phyloP scores from a whole-genome alignment of 1,140 invertebrate species.

The Drosophila murphyi region DNA sequence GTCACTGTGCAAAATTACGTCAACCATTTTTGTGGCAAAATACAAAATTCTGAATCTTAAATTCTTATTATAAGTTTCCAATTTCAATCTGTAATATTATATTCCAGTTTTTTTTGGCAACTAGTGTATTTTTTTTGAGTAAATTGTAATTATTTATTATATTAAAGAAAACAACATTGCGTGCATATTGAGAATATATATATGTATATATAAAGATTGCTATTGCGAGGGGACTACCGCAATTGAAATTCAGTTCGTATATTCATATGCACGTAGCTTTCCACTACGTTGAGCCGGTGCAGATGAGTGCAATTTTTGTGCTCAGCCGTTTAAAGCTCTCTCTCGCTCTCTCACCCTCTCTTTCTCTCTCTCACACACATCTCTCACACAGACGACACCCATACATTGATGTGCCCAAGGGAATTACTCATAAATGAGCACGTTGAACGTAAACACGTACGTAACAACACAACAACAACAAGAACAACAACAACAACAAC shows the following conservation, averaged over 20 bases:
- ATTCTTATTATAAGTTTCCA: too few relatives aligned
- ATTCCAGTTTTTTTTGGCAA: too few relatives aligned
- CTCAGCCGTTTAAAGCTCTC: background rate
- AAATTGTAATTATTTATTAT: background rate
- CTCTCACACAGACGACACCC: conserved; percentile 1
- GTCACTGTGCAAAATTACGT: too few relatives aligned
- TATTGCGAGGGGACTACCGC: conserved; percentile 29
- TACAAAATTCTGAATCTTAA: too few relatives aligned
- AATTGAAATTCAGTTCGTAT: conserved; percentile 8
- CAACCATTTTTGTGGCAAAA: too few relatives aligned
- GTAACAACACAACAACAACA: conserved; percentile 15
- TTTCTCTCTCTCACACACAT: background rate
- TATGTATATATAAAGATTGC: too few relatives aligned
- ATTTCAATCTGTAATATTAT: too few relatives aligned
- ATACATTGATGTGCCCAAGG: conserved; percentile 11
- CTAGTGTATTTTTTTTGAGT: too few relatives aligned
- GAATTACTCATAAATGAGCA: conserved; percentile 24
- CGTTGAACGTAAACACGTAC: conserved; percentile 35
- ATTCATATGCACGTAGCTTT: background rate
- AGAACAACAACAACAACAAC: conserved; percentile 10
- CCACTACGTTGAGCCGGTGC: conserved; percentile 14
- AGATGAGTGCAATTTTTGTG: conserved; percentile 13
- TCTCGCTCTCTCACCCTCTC: too few relatives aligned
- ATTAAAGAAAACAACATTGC: too few relatives aligned
- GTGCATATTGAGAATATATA: conserved; percentile 23